Conservation (phyloP, 1,140 invertebrate genomes). For the Drosophila mojavensis region DNA sequence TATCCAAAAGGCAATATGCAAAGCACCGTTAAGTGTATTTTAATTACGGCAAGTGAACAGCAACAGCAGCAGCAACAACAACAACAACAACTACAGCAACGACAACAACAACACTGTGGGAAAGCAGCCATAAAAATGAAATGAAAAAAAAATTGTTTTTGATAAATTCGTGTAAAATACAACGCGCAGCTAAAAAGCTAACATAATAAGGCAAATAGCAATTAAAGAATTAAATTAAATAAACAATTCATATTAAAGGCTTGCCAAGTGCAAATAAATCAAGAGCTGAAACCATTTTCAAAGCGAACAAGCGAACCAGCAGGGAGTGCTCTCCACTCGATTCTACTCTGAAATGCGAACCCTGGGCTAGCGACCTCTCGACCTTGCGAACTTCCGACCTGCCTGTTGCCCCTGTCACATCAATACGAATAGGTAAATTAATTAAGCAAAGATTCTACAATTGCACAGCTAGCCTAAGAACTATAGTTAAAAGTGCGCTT, state of each 20-base stretch:
- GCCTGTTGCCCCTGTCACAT: too few relatives aligned
- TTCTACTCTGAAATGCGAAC: too few relatives aligned
- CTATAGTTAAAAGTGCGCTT: background rate
- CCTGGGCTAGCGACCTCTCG: too few relatives aligned
- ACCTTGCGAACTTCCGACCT: too few relatives aligned
- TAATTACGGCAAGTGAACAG: conserved; percentile 48
- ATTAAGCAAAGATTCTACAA: background rate
- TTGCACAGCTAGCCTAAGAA: conserved; percentile 1
- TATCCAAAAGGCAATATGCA: conserved; percentile 49
- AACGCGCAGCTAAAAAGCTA: conserved; percentile 7
- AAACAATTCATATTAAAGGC: background rate
- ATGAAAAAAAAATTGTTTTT: conserved; percentile 18
- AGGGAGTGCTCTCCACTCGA: too few relatives aligned
- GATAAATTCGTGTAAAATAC: conserved; percentile 13
- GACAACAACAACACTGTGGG: conserved; percentile 34
- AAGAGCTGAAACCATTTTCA: background rate
- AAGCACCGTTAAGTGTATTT: conserved; percentile 66
- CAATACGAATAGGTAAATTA: background rate
- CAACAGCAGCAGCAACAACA: conserved; percentile 3
- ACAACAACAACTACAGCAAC: conserved; percentile 20
- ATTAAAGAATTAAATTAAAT: conserved; percentile 26
- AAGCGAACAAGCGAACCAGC: too few relatives aligned
- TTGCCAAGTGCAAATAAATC: background rate
- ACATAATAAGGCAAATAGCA: conserved; percentile 16
- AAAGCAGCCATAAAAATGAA: conserved; percentile 30